Base-by-base conservation (phyloP, 2,888 invertebrate genomes). In the Diaperis boleti region DNA sequence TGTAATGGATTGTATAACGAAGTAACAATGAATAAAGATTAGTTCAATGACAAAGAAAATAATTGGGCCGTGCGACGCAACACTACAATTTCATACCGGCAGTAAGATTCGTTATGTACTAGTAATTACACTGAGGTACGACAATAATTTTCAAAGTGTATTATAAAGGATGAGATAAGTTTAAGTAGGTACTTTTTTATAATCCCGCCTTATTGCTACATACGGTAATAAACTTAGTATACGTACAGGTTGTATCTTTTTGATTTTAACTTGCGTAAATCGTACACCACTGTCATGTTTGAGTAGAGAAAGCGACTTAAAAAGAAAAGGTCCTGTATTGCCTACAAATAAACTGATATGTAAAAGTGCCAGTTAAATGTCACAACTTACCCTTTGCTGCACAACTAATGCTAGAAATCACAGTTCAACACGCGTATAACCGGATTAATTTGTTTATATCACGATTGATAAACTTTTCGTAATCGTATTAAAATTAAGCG, bases 81-180 rank as follows among this genome's bases (percentile, higher is more conserved):
- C 22, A 33, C 35, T 3, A 33, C 49, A 15, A 33, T 18, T 45
- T 14, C 10, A 29, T 17, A 45, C 6, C 10, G 4, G 31, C 3
- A 50, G 18, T 18, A 5, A 13, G 6, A n/a, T 13, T 18, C 20
- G 14, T 17, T 18, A 8, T 52, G 10, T n/a, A 15, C 18, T 14
- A n/a, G 29, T 45, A 49, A 33, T 33, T 33, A 49, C n/a, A 49
- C 17, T 29, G 6, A 33, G 33, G 33, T 33, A 31, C 17, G 18
- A 33, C 29, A 47, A 47, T 47, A 31, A 29, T 31, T 49, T 35
- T 49, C n/a, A n/a, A 10, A 49, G 20, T 10, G 35, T 45, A 11
- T 35, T 37, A 50, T 33, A 50, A 45, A 45, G 4, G 20, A 22
- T 17, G 44, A 22, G 45, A 45, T 45, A 45, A 45, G 45, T 45